These are phyloP conservation scores for Petromus typicus DNA, from an alignment of 2,113 vertebrate species.

Conservation along the genomic window DNA sequence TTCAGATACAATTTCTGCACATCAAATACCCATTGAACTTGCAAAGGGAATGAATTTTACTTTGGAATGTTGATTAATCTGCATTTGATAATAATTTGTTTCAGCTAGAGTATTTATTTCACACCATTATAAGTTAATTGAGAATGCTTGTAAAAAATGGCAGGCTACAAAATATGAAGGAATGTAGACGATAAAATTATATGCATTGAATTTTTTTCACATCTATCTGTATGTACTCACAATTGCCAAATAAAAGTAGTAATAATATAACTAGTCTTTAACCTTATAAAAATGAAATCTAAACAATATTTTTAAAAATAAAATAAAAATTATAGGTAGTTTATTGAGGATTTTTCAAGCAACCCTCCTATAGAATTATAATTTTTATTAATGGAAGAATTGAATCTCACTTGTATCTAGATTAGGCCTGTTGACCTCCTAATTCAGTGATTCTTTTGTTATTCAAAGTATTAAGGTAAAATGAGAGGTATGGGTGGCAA, in stretches of 20 bases:
- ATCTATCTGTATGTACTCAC: neutral
- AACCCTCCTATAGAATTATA: neutral
- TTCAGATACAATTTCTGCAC: conserved; percentile 20
- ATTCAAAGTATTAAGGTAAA: conserved; percentile 19
- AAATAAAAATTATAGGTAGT: neutral
- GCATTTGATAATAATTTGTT: conserved; percentile 12
- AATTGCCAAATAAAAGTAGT: neutral
- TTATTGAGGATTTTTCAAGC: neutral
- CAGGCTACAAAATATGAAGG: neutral
- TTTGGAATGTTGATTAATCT: conserved; percentile 6
- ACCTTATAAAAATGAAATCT: neutral
- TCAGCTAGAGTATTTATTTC: neutral
- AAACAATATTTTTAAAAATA: neutral
- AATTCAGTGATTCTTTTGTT: neutral
- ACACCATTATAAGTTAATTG: neutral
- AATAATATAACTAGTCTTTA: neutral
- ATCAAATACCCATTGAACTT: conserved; percentile 22
- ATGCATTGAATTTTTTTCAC: neutral
- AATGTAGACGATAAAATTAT: neutral
- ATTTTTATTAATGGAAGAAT: conserved; percentile 29
- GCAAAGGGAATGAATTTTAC: conserved; percentile 9
- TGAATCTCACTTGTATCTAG: conserved; percentile 44
- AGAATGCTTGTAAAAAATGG: neutral
- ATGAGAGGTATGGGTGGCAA: neutral
- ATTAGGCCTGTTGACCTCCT: neutral